Percentiles rank a stretch among this genome's conserved stretches.
phyloP scores from a whole-genome alignment of 2,797 vertebrate species.

The Cuniculus paca region DNA sequence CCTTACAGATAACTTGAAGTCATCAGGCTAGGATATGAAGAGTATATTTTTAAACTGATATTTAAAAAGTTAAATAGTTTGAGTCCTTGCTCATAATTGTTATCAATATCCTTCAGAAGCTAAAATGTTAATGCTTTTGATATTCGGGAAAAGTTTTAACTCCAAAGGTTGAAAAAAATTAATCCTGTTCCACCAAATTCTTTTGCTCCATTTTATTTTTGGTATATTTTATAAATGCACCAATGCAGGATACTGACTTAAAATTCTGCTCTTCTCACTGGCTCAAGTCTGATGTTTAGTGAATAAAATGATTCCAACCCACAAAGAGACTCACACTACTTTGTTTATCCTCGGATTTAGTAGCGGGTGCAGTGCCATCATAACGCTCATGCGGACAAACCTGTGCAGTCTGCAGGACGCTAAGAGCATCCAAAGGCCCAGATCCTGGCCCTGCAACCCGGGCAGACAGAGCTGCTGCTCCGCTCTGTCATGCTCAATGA shows the following conservation, averaged over 20 bases:
- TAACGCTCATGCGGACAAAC: conserved; percentile 25
- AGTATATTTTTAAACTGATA: conserved; percentile 45
- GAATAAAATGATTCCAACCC: background rate
- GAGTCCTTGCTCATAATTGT: conserved; percentile 61
- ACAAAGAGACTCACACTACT: background rate
- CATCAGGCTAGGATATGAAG: conserved; percentile 21
- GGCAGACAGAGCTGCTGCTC: conserved; percentile 59
- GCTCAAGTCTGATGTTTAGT: background rate
- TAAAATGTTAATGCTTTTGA: conserved; percentile 50
- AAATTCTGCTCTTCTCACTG: conserved; percentile 36
- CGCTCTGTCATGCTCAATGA: conserved; percentile 3
- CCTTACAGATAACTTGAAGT: conserved; percentile 30
- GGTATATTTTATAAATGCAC: conserved; percentile 20
- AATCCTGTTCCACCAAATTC: conserved; percentile 14
- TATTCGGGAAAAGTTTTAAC: conserved; percentile 27
- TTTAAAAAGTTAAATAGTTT: conserved; percentile 65
- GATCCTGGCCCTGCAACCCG: conserved; percentile 38
- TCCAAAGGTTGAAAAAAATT: background rate
- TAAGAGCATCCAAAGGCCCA: conserved; percentile 69
- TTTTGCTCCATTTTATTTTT: background rate
- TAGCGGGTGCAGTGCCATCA: conserved; percentile 56
- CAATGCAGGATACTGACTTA: background rate
- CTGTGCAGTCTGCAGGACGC: conserved; percentile 49
- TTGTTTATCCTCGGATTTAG: conserved; percentile 51
- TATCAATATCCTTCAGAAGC: conserved; percentile 36